Evolutionary conservation across 2,113 vertebrate species (phyloP), one percentile per base, ranked within the genome.

Genomic region (Thunnus maccoyii): DNA sequence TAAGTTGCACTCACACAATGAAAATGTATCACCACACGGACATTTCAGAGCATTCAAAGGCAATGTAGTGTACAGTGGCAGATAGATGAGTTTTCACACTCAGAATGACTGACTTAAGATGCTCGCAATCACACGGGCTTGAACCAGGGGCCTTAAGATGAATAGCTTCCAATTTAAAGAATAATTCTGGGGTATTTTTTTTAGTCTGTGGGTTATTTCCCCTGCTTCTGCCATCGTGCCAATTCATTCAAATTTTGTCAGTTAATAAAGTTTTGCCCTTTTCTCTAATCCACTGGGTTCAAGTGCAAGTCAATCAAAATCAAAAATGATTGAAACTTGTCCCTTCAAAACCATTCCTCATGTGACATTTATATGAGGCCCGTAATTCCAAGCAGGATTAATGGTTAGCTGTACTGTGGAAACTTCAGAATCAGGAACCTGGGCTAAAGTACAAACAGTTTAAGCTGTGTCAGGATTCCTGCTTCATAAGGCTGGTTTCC

Each of bases 11-110:
- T 86, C 64, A 60, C 27, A 66, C 56, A 70, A 54, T 55, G 74
- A 82, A 54, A 84, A 64, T 36, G 32, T 46, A 61, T 57, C n/a
- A 51, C 18, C 22, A 70, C 51, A 1, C 36, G 47, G 62, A 83
- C 56, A 30, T 48, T 60, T 63, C 16, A 51, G 7, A 16, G 25
- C 27, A 10, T 67, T 78, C 30, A 73, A 78, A 80, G 62, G 69
- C 57, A 73, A 78, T 62, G 78, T 54, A n/a, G 68, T 70, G 78
- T 78, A 58, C 4, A 79, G 51, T 0, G 58, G 60, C 73, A 75
- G 72, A 86, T 9, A 32, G 55, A 81, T 69, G 77, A 72, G 57
- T 75, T 75, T 56, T 71, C 60, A 69, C 64, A 68, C 22, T 75
- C 57, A 1, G 30, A 17, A n/a, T 83, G 76, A 80, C 36, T 63